Evolutionary conservation across 1,140 invertebrate species (phyloP).

Genomic region (Heliconius eleuchia): DNA sequence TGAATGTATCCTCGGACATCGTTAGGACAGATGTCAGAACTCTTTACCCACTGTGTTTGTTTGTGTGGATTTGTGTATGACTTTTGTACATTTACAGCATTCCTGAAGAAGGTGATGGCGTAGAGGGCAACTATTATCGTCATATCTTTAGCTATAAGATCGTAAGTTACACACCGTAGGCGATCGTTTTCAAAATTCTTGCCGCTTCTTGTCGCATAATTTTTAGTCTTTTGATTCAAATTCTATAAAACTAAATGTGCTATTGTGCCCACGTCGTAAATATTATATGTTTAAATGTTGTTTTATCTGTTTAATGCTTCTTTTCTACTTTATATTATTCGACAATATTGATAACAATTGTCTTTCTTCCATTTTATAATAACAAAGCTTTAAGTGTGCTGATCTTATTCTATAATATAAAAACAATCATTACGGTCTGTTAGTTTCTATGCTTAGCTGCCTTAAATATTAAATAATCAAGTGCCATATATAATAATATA

Average conservation of each 20-base stretch:
- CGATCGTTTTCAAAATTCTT: slow-evolving; percentile 27
- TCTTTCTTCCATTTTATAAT: slow-evolving; percentile 1
- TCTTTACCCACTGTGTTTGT: slow-evolving; percentile 40
- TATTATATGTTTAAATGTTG: slow-evolving; percentile 14
- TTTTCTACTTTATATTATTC: slow-evolving; percentile 7
- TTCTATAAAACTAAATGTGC: neutral
- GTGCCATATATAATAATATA: neutral
- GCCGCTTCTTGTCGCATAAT: slow-evolving; percentile 31
- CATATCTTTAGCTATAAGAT: slow-evolving; percentile 82
- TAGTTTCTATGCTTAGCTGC: neutral
- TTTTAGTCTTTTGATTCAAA: neutral
- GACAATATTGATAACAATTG: slow-evolving; percentile 2
- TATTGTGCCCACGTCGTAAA: slow-evolving; percentile 27
- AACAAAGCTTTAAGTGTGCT: slow-evolving; percentile 11
- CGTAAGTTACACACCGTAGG: slow-evolving; percentile 71
- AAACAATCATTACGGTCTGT: neutral
- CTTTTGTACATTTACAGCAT: slow-evolving; percentile 84
- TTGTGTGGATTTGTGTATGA: slow-evolving; percentile 63
- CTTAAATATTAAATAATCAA: neutral
- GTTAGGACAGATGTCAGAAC: slow-evolving; percentile 9
- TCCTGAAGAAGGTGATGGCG: slow-evolving; percentile 88
- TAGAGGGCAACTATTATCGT: slow-evolving; percentile 79
- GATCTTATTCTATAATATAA: neutral
- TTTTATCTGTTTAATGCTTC: slow-evolving; percentile 20
- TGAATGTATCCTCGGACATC: slow-evolving; percentile 28